These are phyloP conservation scores for Meiosimyza platycephala DNA, from an alignment of 2,888 invertebrate genomes.

Conservation along the genomic window DNA sequence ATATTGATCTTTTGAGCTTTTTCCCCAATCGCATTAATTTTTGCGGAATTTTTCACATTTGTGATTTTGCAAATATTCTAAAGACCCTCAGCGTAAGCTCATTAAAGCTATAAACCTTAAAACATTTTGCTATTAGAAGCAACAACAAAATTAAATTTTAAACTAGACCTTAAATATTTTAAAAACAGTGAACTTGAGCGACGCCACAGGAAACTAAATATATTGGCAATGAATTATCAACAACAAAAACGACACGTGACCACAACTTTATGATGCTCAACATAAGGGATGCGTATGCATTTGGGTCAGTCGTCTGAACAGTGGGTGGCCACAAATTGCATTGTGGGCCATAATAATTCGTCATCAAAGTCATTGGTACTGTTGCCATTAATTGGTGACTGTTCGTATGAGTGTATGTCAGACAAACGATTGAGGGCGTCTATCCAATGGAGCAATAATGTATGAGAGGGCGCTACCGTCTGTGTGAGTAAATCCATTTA, in stretches of 20 bases:
- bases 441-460: background rate
- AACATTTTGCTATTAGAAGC: too few species aligned
- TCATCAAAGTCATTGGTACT: constrained; percentile 20
- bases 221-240: constrained; percentile 19
- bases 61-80: too few species aligned
- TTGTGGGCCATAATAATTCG: background rate
- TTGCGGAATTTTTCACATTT: too few species aligned
- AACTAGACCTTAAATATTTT: too few species aligned
- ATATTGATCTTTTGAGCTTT: too few species aligned
- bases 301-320: background rate
- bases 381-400: constrained; percentile 29
- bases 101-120: too few species aligned
- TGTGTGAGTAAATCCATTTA: background rate
- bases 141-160: too few species aligned
- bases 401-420: too few species aligned
- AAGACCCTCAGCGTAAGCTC: too few species aligned
- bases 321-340: too few species aligned
- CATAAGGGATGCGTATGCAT: constrained; percentile 5
- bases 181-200: constrained; percentile 8
- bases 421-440: background rate
- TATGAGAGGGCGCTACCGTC: background rate
- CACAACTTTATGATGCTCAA: background rate
- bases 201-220: constrained; percentile 6
- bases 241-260: constrained; percentile 17
- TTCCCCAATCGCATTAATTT: too few species aligned